phyloP scores from a whole-genome alignment of 2,797 vertebrate genomes.

The Adrianichthys oophorus region DNA sequence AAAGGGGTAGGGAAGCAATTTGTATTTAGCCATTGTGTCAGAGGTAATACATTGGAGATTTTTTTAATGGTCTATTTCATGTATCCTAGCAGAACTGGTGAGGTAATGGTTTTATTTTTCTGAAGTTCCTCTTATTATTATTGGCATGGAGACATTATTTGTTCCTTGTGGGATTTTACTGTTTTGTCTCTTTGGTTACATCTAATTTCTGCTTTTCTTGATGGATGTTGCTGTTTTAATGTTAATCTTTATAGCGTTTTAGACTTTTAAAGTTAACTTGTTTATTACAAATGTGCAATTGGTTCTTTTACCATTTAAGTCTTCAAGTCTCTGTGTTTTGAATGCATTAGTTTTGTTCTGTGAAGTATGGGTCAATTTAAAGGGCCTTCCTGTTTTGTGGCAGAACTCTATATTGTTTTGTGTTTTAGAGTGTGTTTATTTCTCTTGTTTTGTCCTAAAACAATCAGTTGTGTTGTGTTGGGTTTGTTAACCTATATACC shows the following conservation, averaged over 20 bases:
- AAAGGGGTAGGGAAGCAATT: too few species aligned
- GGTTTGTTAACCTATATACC: conserved; percentile 62
- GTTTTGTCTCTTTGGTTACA: neutral
- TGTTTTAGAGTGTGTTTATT: conserved; percentile 7
- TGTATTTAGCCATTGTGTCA: neutral
- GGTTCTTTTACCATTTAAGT: neutral
- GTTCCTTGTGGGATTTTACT: too few species aligned
- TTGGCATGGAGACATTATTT: too few species aligned
- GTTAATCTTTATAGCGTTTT: neutral
- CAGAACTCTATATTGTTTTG: conserved; percentile 1
- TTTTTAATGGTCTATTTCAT: neutral
- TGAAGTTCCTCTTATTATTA: neutral
- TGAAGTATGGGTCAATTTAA: conserved; percentile 7
- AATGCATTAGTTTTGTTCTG: neutral
- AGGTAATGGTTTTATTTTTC: neutral
- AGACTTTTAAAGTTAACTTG: neutral
- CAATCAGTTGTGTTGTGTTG: conserved; percentile 45
- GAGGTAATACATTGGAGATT: neutral
- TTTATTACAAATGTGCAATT: neutral
- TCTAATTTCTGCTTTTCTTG: neutral
- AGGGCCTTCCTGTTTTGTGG: neutral
- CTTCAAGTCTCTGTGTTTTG: conserved; percentile 1
- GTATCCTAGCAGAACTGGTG: neutral
- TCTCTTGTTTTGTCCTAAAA: conserved; percentile 6
- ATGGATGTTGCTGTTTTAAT: neutral